These are phyloP conservation scores for Chrysolina oricalcia DNA, from an alignment of 2,888 invertebrate genomes.

Conservation along the genomic window DNA sequence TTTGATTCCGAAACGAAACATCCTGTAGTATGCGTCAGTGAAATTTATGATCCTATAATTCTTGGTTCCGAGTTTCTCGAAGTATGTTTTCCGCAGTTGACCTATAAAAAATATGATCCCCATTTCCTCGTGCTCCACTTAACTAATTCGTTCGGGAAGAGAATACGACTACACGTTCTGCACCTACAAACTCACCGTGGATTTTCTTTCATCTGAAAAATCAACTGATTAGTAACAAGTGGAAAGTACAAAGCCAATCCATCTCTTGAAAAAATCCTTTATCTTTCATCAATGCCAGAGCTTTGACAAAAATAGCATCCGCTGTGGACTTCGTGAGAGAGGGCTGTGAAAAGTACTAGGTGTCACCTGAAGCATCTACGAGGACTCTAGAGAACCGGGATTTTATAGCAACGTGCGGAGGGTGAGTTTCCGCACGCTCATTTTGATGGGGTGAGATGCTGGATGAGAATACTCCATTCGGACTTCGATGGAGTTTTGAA, in stretches of 20 bases:
- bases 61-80: not conserved
- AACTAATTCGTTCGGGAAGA: not conserved
- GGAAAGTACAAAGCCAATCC: constrained; percentile 56
- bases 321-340: constrained; percentile 60
- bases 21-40: not conserved
- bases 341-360: constrained; percentile 56
- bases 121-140: not conserved
- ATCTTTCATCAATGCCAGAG: constrained; percentile 63
- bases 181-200: not conserved
- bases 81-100: not conserved
- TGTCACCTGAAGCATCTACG: constrained; percentile 46
- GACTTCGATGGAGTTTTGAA: no score
- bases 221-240: constrained; percentile 56
- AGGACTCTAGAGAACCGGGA: constrained; percentile 35
- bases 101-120: not conserved
- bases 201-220: constrained; percentile 53
- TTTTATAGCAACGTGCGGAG: constrained; percentile 34
- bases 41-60: not conserved
- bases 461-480: not conserved
- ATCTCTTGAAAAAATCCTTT: constrained; percentile 53
- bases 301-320: constrained; percentile 65
- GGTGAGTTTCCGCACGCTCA: constrained; percentile 10
- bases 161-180: not conserved
- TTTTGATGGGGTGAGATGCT: not conserved
- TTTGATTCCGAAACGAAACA: not conserved